A percentile compares a stretch with the other conserved stretches of the same genome.
Conservation (phyloP, 2,797 vertebrate species). For the Gymnoscopelus braueri region DNA sequence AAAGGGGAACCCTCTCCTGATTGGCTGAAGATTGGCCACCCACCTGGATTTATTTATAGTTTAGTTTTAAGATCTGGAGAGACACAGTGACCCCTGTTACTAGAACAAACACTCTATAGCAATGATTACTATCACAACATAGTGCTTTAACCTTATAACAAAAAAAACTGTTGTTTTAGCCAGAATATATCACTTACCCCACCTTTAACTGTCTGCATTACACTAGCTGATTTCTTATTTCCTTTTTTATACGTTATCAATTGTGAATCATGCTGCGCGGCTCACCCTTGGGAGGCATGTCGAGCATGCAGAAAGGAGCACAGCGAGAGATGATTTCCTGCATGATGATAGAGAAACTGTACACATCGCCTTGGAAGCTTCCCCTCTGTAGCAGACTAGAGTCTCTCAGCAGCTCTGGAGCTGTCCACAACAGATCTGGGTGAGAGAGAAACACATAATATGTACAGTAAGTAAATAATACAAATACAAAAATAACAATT, state of each 20-base stretch:
- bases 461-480: background rate
- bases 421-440: conserved; percentile 88
- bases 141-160: no score
- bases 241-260: background rate
- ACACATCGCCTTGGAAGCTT: conserved; percentile 83
- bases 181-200: no score
- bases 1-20: no score
- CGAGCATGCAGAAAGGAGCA: conserved; percentile 90
- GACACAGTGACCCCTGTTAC: no score
- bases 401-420: conserved; percentile 89
- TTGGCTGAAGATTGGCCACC: no score
- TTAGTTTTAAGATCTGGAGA: no score
- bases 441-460: background rate
- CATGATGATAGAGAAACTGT: conserved; percentile 88
- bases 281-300: conserved; percentile 86
- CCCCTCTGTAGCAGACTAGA: conserved; percentile 73
- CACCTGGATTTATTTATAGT: no score
- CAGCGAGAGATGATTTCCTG: conserved; percentile 91
- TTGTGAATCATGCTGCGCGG: background rate
- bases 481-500: background rate
- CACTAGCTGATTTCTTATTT: background rate
- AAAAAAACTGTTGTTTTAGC: no score
- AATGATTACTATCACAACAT: no score
- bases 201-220: background rate
- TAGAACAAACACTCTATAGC: no score